Conservation (phyloP, 2,113 vertebrate species). For the Mesoclemmys tuberculata region DNA sequence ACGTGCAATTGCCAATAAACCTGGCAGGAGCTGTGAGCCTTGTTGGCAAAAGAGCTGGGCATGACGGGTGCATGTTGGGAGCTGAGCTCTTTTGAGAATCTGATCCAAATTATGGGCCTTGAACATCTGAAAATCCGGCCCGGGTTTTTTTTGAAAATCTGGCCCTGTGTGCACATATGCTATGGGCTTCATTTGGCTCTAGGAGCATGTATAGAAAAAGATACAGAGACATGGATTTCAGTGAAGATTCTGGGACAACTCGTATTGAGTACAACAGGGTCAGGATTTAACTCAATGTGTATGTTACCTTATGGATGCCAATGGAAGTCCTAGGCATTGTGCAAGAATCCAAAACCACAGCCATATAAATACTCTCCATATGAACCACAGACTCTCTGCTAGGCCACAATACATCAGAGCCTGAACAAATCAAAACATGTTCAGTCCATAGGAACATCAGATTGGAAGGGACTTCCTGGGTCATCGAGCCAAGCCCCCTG, state of each 20-base stretch:
- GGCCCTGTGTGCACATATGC: not conserved
- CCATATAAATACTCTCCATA: not conserved
- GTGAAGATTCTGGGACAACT: not conserved
- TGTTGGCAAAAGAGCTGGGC: not conserved
- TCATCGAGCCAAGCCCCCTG: not conserved
- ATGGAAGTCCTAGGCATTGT: not conserved
- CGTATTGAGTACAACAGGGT: not conserved
- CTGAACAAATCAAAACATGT: not conserved
- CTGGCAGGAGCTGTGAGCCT: not conserved
- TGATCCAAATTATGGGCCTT: not conserved
- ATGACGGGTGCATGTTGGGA: no score
- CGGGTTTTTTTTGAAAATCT: not conserved
- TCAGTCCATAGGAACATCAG: not conserved
- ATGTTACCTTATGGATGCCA: not conserved
- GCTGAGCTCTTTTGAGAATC: not conserved
- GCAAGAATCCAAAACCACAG: not conserved
- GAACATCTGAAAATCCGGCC: not conserved
- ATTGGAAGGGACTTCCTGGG: not conserved
- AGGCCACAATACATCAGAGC: not conserved
- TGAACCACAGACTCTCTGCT: not conserved
- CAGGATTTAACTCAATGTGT: not conserved
- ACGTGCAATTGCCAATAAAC: not conserved
- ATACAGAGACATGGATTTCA: not conserved
- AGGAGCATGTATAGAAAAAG: not conserved
- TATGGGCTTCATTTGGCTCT: not conserved